phyloP scores from a whole-genome alignment of 2,888 invertebrate genomes.

The Cancer borealis region DNA sequence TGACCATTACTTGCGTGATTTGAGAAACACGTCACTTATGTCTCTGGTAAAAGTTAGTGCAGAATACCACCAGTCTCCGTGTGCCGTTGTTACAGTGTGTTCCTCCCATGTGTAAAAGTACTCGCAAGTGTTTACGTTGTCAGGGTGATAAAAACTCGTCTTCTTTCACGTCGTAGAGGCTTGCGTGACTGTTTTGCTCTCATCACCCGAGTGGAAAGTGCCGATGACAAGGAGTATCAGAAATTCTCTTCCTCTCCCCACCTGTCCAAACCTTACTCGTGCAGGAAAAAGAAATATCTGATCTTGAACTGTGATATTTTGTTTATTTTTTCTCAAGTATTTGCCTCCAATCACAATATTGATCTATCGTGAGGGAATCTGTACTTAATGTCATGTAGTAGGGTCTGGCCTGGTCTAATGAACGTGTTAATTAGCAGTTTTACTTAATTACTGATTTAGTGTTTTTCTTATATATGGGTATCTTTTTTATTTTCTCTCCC shows the following conservation, averaged over 20 bases:
- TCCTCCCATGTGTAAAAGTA: background rate
- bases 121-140: slow-evolving; percentile 29
- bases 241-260: background rate
- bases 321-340: background rate
- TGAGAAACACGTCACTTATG: background rate
- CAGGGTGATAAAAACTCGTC: background rate
- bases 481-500: no score
- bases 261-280: background rate
- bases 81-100: background rate
- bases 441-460: no score
- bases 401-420: no score
- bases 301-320: background rate
- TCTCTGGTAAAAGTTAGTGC: background rate
- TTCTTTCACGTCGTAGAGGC: background rate
- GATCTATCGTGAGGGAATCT: no score
- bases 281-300: background rate
- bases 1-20: background rate
- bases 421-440: no score
- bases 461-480: no score
- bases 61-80: background rate
- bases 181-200: background rate
- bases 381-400: background rate
- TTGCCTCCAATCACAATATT: background rate
- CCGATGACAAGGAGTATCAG: background rate
- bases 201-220: background rate